Conservation (phyloP, 2,797 vertebrate species). For the Coluber constrictor region DNA sequence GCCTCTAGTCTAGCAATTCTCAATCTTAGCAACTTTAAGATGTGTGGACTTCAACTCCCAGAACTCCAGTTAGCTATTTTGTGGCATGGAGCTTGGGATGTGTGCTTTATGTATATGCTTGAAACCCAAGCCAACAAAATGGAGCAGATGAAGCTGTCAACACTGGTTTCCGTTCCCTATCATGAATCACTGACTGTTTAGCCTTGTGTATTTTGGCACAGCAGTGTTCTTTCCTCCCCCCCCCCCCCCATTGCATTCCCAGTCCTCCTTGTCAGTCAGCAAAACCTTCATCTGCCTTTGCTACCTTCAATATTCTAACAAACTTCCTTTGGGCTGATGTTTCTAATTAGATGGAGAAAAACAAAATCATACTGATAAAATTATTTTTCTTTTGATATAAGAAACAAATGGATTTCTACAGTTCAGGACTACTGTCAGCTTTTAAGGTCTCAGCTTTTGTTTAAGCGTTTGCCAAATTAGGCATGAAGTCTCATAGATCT, state of each 20-base stretch:
- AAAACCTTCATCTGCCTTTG: not conserved
- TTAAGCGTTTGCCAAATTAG: not conserved
- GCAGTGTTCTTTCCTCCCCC: not conserved
- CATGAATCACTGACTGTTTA: not conserved
- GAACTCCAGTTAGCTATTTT: not conserved
- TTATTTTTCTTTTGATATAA: slow-evolving; percentile 35
- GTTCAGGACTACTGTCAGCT: not conserved
- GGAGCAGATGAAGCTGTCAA: not conserved
- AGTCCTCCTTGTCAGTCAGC: not conserved
- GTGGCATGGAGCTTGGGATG: not conserved
- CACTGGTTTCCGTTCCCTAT: not conserved
- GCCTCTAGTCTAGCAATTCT: not conserved
- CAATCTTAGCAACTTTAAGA: not conserved
- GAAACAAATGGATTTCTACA: slow-evolving; percentile 18
- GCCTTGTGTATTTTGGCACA: not conserved
- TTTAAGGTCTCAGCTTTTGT: not conserved
- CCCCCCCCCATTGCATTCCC: not conserved
- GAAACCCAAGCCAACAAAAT: not conserved
- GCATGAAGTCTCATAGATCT: not conserved
- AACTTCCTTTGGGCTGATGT: slow-evolving; percentile 60
- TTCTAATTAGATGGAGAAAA: slow-evolving; percentile 60
- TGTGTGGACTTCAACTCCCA: not conserved
- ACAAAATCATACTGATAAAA: slow-evolving; percentile 56
- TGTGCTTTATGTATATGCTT: not conserved
- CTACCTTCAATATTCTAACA: slow-evolving; percentile 22